These are phyloP conservation scores for Phymanthus crucifer DNA, from an alignment of 92 coral and sea anemone species.

Conservation along the genomic window DNA sequence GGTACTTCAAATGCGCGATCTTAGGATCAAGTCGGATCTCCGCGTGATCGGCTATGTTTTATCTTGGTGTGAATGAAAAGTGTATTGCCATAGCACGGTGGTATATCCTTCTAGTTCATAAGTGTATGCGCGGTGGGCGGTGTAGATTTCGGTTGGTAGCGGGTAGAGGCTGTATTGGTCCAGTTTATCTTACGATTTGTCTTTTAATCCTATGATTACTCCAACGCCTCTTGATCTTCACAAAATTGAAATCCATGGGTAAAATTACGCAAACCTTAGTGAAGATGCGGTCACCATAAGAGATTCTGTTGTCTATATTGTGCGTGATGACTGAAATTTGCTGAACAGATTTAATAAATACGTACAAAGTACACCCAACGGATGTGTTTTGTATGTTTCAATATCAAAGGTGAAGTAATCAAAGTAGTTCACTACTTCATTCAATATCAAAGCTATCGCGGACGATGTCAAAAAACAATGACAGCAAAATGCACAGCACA, in stretches of 20 bases:
- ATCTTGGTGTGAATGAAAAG: neutral
- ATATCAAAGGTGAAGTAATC: neutral
- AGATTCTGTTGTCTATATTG: neutral
- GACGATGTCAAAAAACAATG: neutral
- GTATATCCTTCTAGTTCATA: neutral
- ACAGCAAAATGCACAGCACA: neutral
- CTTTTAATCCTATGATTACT: neutral
- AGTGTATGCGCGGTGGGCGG: neutral
- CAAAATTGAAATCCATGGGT: neutral
- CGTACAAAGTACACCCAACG: neutral
- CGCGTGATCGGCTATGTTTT: neutral
- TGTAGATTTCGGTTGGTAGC: neutral
- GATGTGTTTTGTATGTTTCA: neutral
- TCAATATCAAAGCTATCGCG: neutral
- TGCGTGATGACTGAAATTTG: neutral
- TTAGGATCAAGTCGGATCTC: neutral
- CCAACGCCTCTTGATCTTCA: neutral
- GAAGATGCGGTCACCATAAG: too few relatives aligned
- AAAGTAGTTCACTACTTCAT: neutral
- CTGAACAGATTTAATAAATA: neutral
- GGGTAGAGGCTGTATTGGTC: neutral
- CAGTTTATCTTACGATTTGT: neutral
- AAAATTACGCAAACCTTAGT: too few relatives aligned
- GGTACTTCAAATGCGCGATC: neutral
- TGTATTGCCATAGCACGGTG: neutral